Evolutionary conservation across 2,797 vertebrate species (phyloP).

Genomic region (Chromis chromis): DNA sequence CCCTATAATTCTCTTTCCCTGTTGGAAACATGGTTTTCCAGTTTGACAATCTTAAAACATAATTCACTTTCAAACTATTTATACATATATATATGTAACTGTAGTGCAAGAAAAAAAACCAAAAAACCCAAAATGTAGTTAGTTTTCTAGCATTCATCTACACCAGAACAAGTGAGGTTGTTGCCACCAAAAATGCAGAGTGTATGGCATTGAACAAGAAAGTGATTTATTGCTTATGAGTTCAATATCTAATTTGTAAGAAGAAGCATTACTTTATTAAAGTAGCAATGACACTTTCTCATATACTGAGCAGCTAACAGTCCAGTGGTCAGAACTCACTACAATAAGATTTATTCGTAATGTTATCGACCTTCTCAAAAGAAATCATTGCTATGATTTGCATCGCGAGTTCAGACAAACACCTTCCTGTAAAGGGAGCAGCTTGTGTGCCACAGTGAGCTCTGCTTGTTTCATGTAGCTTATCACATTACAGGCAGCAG

Average conservation of each 20-base stretch:
- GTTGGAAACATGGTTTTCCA: not conserved
- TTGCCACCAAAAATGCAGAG: too few relatives aligned
- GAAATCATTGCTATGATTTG: not conserved
- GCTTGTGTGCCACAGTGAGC: slow-evolving; percentile 20
- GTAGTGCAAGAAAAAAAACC: too few relatives aligned
- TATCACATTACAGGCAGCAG: slow-evolving; percentile 48
- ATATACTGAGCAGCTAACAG: too few relatives aligned
- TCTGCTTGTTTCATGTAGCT: slow-evolving; percentile 9
- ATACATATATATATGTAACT: not conserved
- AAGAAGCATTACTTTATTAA: not conserved
- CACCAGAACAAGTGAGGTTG: too few relatives aligned
- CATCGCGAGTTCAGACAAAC: not conserved
- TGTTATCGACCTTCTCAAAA: not conserved
- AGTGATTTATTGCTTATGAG: too few relatives aligned
- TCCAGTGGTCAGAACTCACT: too few relatives aligned
- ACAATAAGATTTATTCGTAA: too few relatives aligned
- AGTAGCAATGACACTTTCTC: too few relatives aligned
- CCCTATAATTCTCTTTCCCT: not conserved
- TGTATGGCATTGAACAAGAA: too few relatives aligned
- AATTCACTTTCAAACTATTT: not conserved
- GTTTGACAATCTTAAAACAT: not conserved
- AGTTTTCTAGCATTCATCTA: too few relatives aligned
- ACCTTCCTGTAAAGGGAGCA: slow-evolving; percentile 15
- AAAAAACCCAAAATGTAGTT: too few relatives aligned
- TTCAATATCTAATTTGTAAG: not conserved